Evolutionary conservation across 2,797 vertebrate genomes (phyloP).

Genomic region (Alectoris magna): DNA sequence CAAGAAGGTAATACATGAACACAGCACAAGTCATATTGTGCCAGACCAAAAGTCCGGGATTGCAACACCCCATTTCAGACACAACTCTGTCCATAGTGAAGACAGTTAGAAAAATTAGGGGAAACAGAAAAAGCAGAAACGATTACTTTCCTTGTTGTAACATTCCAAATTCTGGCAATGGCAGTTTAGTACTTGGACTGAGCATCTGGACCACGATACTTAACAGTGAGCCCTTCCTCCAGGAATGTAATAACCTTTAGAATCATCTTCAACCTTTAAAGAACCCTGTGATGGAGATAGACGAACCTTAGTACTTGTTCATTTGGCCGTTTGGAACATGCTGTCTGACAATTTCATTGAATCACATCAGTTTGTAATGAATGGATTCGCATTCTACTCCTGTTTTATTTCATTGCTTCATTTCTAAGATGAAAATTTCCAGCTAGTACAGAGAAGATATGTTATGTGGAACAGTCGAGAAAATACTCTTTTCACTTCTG

Average conservation of each 20-base stretch:
- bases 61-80: neutral
- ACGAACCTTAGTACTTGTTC: neutral
- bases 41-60: neutral
- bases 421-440: neutral
- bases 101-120: neutral
- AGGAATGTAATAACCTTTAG: neutral
- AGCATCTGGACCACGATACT: neutral
- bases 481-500: neutral
- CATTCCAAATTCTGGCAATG: neutral
- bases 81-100: neutral
- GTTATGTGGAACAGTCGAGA: too few relatives aligned
- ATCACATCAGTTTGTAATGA: neutral
- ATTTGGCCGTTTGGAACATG: neutral
- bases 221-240: neutral
- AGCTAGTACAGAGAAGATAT: neutral
- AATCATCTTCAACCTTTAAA: neutral
- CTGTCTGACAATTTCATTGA: neutral
- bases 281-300: neutral
- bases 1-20: slow-evolving; percentile 75
- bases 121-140: neutral
- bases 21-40: neutral
- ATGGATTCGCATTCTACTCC: neutral
- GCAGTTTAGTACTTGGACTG: neutral
- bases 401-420: neutral
- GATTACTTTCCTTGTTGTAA: neutral